Evolutionary conservation across 1,140 invertebrate genomes (phyloP).

Genomic region (Pseudomyrmex gracilis): DNA sequence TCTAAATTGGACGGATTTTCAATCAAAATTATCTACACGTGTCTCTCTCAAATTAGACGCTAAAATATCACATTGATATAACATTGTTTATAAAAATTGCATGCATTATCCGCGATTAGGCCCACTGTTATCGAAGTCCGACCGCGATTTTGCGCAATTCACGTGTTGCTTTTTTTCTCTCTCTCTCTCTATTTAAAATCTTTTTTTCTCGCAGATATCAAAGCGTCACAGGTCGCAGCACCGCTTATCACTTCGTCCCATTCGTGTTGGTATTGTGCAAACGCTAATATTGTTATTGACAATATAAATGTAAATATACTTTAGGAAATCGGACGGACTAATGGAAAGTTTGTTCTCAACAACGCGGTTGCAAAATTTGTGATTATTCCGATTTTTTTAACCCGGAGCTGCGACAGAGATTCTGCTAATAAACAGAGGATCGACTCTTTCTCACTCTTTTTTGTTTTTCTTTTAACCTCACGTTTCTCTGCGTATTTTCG

Average conservation of each 20-base stretch:
- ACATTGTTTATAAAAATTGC: not conserved
- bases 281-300: conserved; percentile 39
- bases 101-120: conserved; percentile 1
- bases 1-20: conserved; percentile 38
- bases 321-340: not conserved
- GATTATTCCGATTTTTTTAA: conserved; percentile 1
- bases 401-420: not conserved
- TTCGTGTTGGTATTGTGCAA: not conserved
- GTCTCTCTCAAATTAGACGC: not conserved
- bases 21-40: conserved; percentile 23
- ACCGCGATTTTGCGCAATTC: not conserved
- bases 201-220: not conserved
- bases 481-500: not conserved
- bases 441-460: not conserved
- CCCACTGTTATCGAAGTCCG: conserved; percentile 1
- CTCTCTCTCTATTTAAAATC: not conserved
- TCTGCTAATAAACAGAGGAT: not conserved
- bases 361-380: conserved; percentile 21
- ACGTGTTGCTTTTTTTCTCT: no score
- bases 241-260: not conserved
- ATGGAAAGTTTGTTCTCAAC: conserved; percentile 12
- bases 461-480: not conserved
- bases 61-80: not conserved
- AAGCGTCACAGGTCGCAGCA: not conserved
- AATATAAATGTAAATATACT: conserved; percentile 6